These are phyloP conservation scores for Scaptomyza graminum DNA, from an alignment of 1,140 invertebrate genomes.

Conservation along the genomic window DNA sequence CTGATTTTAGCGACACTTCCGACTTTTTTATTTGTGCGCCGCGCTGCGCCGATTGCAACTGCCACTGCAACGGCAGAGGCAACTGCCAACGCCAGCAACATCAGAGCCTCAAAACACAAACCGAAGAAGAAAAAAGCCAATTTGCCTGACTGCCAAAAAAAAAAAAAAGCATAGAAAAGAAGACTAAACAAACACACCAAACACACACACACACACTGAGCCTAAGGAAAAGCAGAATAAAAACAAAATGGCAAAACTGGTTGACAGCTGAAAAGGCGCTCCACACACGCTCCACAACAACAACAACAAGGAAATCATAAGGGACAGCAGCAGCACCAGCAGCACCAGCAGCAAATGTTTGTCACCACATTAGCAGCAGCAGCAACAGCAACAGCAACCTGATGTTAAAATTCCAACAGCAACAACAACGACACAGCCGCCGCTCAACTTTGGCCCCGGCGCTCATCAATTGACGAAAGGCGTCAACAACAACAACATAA, in stretches of 20 bases:
- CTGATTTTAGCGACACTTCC: conserved; percentile 60
- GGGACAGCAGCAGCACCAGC: conserved; percentile 50
- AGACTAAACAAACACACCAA: conserved; percentile 37
- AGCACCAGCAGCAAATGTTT: conserved; percentile 60
- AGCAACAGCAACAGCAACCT: conserved; percentile 32
- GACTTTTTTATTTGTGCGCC: conserved; percentile 65
- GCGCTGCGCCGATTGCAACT: conserved; percentile 71
- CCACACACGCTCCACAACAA: conserved; percentile 37
- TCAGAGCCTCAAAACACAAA: conserved; percentile 52
- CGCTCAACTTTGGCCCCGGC: conserved; percentile 60
- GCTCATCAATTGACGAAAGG: conserved; percentile 74
- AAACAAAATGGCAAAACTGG: conserved; percentile 17
- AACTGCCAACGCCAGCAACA: conserved; percentile 62
- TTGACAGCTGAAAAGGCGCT: conserved; percentile 56
- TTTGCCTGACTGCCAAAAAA: conserved; percentile 72
- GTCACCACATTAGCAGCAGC: conserved; percentile 44
- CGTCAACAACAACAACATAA: conserved; percentile 43
- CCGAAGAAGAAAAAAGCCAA: conserved; percentile 18
- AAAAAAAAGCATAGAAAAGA: conserved; percentile 15
- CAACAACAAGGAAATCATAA: conserved; percentile 46
- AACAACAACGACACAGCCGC: conserved; percentile 43
- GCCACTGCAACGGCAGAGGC: conserved; percentile 69
- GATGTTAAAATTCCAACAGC: conserved; percentile 53
- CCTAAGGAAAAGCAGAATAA: background rate
- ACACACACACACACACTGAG: background rate